Conservation (phyloP, 2,888 invertebrate genomes). For the Eupithecia abbreviata region DNA sequence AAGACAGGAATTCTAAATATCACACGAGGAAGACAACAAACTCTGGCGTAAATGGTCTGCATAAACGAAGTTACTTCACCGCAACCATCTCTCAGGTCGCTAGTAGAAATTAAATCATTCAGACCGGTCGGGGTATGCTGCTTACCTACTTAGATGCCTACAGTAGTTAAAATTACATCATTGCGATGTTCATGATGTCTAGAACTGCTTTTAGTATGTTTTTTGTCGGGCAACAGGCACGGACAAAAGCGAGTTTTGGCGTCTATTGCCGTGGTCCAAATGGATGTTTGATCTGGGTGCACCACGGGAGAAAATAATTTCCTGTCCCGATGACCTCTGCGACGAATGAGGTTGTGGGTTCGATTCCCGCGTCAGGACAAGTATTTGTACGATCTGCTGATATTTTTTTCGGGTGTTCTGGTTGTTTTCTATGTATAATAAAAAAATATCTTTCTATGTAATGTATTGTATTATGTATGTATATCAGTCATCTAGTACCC, state of each 20-base stretch:
- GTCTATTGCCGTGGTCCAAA: too few relatives aligned
- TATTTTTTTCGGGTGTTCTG: too few relatives aligned
- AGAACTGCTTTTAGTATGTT: background rate
- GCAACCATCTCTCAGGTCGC: slow-evolving; percentile 14
- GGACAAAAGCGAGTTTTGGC: background rate
- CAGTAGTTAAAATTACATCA: slow-evolving; percentile 10
- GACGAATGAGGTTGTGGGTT: too few relatives aligned
- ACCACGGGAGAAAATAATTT: too few relatives aligned
- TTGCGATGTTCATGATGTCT: background rate
- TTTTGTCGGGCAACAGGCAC: background rate
- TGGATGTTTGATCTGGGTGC: too few relatives aligned
- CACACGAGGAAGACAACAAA: slow-evolving; percentile 6
- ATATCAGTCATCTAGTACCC: too few relatives aligned
- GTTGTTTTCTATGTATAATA: too few relatives aligned
- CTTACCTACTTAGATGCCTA: slow-evolving; percentile 14
- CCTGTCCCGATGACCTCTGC: too few relatives aligned
- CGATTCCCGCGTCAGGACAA: too few relatives aligned
- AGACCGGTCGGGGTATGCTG: slow-evolving; percentile 20
- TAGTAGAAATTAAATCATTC: slow-evolving; percentile 21
- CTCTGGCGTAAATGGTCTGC: background rate
- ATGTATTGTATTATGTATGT: too few relatives aligned
- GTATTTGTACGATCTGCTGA: too few relatives aligned
- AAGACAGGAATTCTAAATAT: background rate
- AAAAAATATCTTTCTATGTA: too few relatives aligned
- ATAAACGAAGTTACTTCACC: slow-evolving; percentile 13